Conservation (phyloP, 92 coral and sea anemone genomes). For the Parazoanthus atlanticus region DNA sequence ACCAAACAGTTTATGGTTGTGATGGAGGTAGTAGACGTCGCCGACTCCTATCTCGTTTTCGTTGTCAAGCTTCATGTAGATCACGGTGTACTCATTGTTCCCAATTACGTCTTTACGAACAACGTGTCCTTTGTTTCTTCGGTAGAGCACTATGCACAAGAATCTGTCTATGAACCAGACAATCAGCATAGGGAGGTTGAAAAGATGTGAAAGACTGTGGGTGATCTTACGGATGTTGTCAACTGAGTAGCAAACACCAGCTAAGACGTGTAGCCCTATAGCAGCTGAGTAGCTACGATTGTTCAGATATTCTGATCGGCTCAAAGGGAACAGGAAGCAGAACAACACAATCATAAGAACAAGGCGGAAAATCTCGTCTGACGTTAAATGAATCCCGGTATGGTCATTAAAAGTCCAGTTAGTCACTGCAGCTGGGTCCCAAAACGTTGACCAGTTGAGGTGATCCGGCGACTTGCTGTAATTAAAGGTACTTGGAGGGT, state of each 20-base stretch:
- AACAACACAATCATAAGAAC: conserved; percentile 53
- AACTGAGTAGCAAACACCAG: conserved; percentile 61
- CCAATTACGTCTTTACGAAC: conserved; percentile 49
- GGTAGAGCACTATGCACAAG: conserved; percentile 48
- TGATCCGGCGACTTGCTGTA: conserved; percentile 50
- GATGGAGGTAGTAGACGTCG: conserved; percentile 55
- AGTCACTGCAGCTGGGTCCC: conserved; percentile 65
- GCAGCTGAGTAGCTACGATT: conserved; percentile 58
- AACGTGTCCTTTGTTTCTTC: conserved; percentile 42
- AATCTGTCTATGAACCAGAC: conserved; percentile 60
- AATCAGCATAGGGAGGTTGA: conserved; percentile 54
- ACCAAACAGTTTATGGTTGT: conserved; percentile 17
- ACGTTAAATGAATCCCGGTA: conserved; percentile 54
- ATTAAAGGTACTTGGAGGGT: conserved; percentile 61
- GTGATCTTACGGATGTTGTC: conserved; percentile 64
- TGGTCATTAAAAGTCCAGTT: conserved; percentile 60
- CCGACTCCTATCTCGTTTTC: conserved; percentile 36
- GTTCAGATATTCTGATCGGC: conserved; percentile 59
- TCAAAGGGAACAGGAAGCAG: conserved; percentile 61
- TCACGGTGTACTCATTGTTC: conserved; percentile 47
- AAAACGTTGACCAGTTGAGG: conserved; percentile 53
- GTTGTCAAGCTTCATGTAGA: conserved; percentile 47
- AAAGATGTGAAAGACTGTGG: conserved; percentile 55
- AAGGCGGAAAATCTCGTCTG: conserved; percentile 62
- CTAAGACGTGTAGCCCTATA: conserved; percentile 53